Conservation (phyloP, 2,888 invertebrate species). For the Drosophila acutilabella region DNA sequence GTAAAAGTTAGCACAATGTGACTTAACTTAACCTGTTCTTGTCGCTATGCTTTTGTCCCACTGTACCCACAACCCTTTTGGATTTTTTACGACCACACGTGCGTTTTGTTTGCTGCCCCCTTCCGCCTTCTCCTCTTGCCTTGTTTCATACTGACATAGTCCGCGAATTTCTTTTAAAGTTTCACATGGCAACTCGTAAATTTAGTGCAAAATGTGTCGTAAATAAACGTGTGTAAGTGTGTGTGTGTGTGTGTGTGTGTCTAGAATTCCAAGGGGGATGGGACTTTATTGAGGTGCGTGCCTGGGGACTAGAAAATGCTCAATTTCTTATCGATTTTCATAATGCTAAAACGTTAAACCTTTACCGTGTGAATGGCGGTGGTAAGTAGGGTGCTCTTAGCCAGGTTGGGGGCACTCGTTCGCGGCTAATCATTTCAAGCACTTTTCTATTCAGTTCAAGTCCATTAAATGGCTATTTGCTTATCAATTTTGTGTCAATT, state of each 20-base stretch:
- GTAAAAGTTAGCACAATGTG: not conserved
- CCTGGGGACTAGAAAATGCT: slow-evolving; percentile 33
- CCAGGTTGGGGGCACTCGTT: slow-evolving; percentile 36
- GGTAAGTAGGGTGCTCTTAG: too few species aligned
- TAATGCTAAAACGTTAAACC: slow-evolving; percentile 38
- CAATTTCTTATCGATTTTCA: slow-evolving; percentile 61
- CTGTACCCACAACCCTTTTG: slow-evolving; percentile 45
- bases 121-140: not conserved
- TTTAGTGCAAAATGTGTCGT: slow-evolving; percentile 62
- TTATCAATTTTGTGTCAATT: slow-evolving; percentile 67
- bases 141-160: slow-evolving; percentile 4
- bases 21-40: slow-evolving; percentile 6
- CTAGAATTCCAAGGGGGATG: not conserved
- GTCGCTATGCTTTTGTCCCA: not conserved
- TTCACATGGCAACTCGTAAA: slow-evolving; percentile 62
- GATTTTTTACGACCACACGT: slow-evolving; percentile 64
- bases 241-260: not conserved
- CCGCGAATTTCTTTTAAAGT: slow-evolving; percentile 64
- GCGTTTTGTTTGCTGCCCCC: slow-evolving; percentile 42
- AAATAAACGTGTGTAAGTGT: slow-evolving; percentile 40
- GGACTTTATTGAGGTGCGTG: slow-evolving; percentile 43
- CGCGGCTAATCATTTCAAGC: slow-evolving; percentile 67
- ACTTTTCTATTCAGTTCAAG: slow-evolving; percentile 63
- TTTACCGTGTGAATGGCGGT: not conserved
- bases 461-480: slow-evolving; percentile 76